Evolutionary conservation across 2,797 vertebrate genomes (phyloP), one percentile per base, ranked within the genome.

Genomic region (Gymnopithys bicolor): DNA sequence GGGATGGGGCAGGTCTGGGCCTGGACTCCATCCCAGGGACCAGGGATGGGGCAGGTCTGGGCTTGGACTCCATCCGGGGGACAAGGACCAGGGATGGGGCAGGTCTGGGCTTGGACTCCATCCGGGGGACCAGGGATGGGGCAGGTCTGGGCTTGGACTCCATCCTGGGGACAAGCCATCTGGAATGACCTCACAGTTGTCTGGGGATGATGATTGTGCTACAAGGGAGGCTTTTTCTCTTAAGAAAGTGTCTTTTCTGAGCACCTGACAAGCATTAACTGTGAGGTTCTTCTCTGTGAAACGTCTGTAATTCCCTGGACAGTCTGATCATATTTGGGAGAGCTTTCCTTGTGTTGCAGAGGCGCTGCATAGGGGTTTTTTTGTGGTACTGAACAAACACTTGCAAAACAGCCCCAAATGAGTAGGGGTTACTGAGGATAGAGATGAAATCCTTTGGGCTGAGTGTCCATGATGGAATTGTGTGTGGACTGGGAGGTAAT

Each of bases 401-500:
- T 37, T 56, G 9, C 24, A 58, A 27, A 89, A 0, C 23, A 52
- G 21, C 41, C 53, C 17, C 0, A 75, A n/a, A 51, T 39, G 14
- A 35, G 17, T 23, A n/a, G 45, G 45, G 25, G 10, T 52, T 60
- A 33, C 15, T 6, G 24, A 68, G 39, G n/a, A 66, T 37, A 76
- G 32, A 82, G 64, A n/a, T 27, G 33, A 52, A 56, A 51, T 76
- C 51, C 55, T 69, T 77, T 35, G 48, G 55, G 19, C 28, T 21
- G 22, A 23, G 30, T 23, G 19, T 59, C 51, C 7, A 0, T 39
- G 17, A 22, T 25, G 18, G 30, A 43, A 21, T 73, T 45, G 27
- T 1, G 0, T 3, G 5, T 11, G 48, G 45, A 5, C 2, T 66
- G 43, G 49, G 45, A 87, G 64, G 8, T 19, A 8, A 19, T 30